Base-by-base conservation (phyloP, 2,797 vertebrate genomes). In the Typhlichthys subterraneus region DNA sequence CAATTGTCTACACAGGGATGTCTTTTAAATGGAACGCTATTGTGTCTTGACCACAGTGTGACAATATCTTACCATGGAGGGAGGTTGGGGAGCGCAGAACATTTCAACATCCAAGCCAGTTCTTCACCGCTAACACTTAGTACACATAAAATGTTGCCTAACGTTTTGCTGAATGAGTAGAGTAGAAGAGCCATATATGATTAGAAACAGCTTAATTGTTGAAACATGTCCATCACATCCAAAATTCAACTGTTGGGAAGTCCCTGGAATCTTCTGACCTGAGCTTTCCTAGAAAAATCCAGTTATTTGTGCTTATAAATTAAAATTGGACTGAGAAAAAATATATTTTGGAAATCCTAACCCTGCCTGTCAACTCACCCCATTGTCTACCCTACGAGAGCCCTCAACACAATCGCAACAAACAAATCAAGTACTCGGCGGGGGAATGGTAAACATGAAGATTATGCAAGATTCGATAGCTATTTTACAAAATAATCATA, bases 401-500 rank as follows among this genome's bases (percentile, higher is more conserved):
- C 66, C 62, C 68, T 70, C 17, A 48, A 67, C 72, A 73, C 76
- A 76, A 67, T 33, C 60, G 81, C 75, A 62, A 75, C 66, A 73
- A 55, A 75, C 61, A 57, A 73, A 70, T 80, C 73, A 79, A 81
- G 64, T 83, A 71, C 81, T 57, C 53, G 45, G 75, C 64, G 77
- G 87, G 23, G 79, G 81, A 88, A 91, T 76, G 75, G 80, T 85
- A 79, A 88, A 73, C 75, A 76, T 85, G 78, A 80, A 45, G 55
- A 80, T 84, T 88, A 88, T 82, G 80, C 12, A 61, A 67, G 73
- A 83, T 72, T 83, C 67, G 76, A 66, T 69, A 70, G 69, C 73
- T 77, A 86, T 85, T 88, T 80, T 89, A 90, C 84, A 90, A 91
- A 91, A 89, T 89, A 90, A 88, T 90, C 79, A 81, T 75, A 61